Conservation (phyloP, 2,797 vertebrate species). For the Melanotaenia boesemani region DNA sequence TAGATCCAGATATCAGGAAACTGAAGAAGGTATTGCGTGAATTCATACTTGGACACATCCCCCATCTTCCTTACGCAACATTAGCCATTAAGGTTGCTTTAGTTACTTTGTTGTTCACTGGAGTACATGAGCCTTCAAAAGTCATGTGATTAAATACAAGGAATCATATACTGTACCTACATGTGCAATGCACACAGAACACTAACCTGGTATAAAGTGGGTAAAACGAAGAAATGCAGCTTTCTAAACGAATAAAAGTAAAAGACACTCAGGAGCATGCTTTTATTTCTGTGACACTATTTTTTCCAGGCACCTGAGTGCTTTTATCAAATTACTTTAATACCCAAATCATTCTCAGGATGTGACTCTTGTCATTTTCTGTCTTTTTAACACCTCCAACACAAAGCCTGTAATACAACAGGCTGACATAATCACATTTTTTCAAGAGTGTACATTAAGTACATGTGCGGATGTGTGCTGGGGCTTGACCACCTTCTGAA, state of each 20-base stretch:
- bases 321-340: slow-evolving; percentile 14
- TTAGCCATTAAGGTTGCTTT: too few species aligned
- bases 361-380: not conserved
- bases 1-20: too few species aligned
- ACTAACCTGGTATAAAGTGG: too few species aligned
- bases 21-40: too few species aligned
- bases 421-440: slow-evolving; percentile 36
- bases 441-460: slow-evolving; percentile 33
- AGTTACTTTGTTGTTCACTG: too few species aligned
- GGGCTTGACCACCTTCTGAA: slow-evolving; percentile 4
- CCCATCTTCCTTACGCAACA: too few species aligned
- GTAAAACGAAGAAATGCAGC: not conserved
- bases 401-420: slow-evolving; percentile 6
- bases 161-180: too few species aligned
- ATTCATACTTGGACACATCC: too few species aligned
- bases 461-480: slow-evolving; percentile 38
- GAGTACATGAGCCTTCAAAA: too few species aligned
- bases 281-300: slow-evolving; percentile 3
- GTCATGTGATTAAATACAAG: too few species aligned
- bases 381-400: not conserved
- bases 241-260: not conserved
- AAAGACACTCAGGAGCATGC: too few species aligned
- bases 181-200: too few species aligned
- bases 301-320: not conserved
- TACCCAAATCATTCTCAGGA: slow-evolving; percentile 14